Evolutionary conservation across 2,888 invertebrate species (phyloP), one percentile per base, ranked within the genome.

Genomic region (Macrosiphum euphorbiae): DNA sequence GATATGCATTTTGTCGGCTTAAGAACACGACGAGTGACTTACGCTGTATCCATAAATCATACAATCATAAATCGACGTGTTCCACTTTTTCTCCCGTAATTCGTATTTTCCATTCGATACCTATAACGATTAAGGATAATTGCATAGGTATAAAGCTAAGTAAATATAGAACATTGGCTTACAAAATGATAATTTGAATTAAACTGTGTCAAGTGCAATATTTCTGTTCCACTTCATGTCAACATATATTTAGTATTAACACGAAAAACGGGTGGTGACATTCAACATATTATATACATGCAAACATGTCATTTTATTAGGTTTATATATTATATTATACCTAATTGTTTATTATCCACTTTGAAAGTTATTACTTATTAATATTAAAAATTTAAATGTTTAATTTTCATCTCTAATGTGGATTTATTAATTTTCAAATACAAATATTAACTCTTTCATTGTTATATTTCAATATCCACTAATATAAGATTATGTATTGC

Each of bases 171-270:
- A 84, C 41, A 91, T 84, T 41, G n/a, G 84, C 26, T 52, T 84
- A 84, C 20, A 52, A 55, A 41, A 91, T 28, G 84, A 91, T 91
- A 52, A 41, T 44, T 28, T 52, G 20, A 58, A 58, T 58, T 91
- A 41, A 91, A 91, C 85, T 47, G 58, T 91, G 86, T 91, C 91
- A 91, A 91, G 91, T 91, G 58, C 55, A 44, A 58, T 58, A 86
- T 35, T n/a, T 91, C 52, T 84, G 52, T 41, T 58, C 55, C 91
- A 91, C 85, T 90, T 52, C 67, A 90, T 67, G 24, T 78, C 35
- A 41, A 47, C 44, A 88, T 20, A 67, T 90, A 61, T 28, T 85
- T 85, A 26, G 26, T 44, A 67, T 47, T n/a, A 35, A 67, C 11
- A 78, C 8, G 50, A n/a, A 67, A 50, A 90, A 84, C 55, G 28